These are phyloP conservation scores for Urocyon cinereoargenteus DNA, from an alignment of 2,797 vertebrate species.

Conservation along the genomic window DNA sequence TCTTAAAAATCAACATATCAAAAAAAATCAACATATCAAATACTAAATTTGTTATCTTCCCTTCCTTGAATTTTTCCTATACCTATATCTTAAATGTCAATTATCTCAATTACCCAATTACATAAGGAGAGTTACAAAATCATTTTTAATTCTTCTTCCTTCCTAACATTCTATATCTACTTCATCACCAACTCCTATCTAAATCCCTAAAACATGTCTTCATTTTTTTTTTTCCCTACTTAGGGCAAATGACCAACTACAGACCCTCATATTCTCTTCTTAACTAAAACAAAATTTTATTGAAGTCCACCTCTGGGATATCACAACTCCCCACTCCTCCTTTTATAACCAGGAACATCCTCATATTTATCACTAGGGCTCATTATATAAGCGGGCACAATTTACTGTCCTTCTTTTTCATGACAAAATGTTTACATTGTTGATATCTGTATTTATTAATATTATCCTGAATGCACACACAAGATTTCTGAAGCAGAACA, in stretches of 20 bases:
- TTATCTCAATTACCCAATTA: not conserved
- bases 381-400: not conserved
- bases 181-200: not conserved
- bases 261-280: not conserved
- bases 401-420: not conserved
- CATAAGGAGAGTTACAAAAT: not conserved
- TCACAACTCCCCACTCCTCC: not conserved
- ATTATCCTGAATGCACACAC: not conserved
- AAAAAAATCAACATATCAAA: not conserved
- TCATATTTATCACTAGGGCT: not conserved
- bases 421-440: not conserved
- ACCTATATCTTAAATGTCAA: not conserved
- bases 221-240: not conserved
- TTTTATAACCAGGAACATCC: not conserved
- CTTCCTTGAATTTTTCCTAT: not conserved
- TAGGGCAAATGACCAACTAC: not conserved
- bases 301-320: not conserved
- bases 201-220: constrained; percentile 35
- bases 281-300: not conserved
- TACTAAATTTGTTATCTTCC: not conserved
- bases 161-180: not conserved
- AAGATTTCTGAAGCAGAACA: not conserved
- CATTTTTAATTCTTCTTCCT: not conserved
- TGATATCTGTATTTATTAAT: not conserved
- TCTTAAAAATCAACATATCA: too few relatives aligned